A percentile compares a stretch with the other conserved stretches of the same genome.
phyloP scores from a whole-genome alignment of 1,140 invertebrate species.

The Hyles vespertilio region DNA sequence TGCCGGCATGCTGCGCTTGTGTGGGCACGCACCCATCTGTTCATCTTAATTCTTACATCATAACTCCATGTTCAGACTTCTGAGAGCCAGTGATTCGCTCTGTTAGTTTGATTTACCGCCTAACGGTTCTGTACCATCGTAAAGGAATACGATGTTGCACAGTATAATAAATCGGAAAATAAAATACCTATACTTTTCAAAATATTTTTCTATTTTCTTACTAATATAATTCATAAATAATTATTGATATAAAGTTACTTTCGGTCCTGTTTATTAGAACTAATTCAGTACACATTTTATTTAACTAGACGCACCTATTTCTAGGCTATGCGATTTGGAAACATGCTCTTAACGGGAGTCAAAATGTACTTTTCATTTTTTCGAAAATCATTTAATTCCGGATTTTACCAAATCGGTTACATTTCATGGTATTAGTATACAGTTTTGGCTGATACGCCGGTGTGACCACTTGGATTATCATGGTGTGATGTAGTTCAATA shows the following conservation, averaged over 20 bases:
- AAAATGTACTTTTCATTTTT: too few species aligned
- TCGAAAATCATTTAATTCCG: neutral
- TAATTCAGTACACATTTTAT: too few species aligned
- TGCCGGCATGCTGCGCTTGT: slow-evolving; percentile 40
- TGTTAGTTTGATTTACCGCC: slow-evolving; percentile 35
- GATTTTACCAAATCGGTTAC: slow-evolving; percentile 1
- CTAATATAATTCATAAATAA: too few species aligned
- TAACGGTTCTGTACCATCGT: slow-evolving; percentile 27
- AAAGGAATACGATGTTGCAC: too few species aligned
- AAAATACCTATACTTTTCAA: too few species aligned
- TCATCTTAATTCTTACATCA: slow-evolving; percentile 39
- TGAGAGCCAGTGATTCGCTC: slow-evolving; percentile 36
- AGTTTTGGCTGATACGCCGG: neutral
- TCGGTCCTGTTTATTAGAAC: too few species aligned
- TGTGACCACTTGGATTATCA: slow-evolving; percentile 21
- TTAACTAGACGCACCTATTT: too few species aligned
- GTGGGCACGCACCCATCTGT: slow-evolving; percentile 16
- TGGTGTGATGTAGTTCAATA: slow-evolving; percentile 42
- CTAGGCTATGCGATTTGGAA: too few species aligned
- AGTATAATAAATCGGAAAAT: too few species aligned
- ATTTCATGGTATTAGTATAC: neutral
- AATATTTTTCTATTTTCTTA: too few species aligned
- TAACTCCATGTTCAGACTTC: slow-evolving; percentile 33
- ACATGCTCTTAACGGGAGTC: too few species aligned
- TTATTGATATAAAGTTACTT: too few species aligned